A percentile compares a stretch with the other conserved stretches of the same genome.
Evolutionary conservation across 1,140 invertebrate species (phyloP).

Genomic region (Aphelinus atriplicis): DNA sequence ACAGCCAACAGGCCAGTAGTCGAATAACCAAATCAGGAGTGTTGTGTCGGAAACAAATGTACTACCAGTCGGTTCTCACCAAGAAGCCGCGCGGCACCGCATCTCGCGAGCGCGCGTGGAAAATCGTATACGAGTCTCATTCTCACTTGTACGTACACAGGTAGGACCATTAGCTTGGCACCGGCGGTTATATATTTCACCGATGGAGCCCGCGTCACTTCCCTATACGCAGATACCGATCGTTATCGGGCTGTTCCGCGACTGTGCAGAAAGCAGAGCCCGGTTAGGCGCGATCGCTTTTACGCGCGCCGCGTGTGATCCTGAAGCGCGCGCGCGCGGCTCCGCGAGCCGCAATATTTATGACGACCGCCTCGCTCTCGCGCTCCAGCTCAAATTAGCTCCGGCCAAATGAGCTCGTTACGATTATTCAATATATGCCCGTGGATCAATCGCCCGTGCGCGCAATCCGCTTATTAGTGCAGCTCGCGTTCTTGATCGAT

Average conservation of each 20-base stretch:
- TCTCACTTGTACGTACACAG: too few relatives aligned
- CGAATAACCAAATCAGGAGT: too few relatives aligned
- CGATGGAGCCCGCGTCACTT: constrained; percentile 17
- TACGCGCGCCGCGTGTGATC: constrained; percentile 47
- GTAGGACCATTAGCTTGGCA: too few relatives aligned
- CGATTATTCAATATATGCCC: constrained; percentile 23
- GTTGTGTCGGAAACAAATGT: too few relatives aligned
- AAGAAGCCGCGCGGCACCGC: too few relatives aligned
- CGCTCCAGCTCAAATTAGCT: constrained; percentile 15
- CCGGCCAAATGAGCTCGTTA: constrained; percentile 24
- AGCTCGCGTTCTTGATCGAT: neutral
- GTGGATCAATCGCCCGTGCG: neutral
- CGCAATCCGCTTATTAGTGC: neutral
- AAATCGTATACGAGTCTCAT: too few relatives aligned
- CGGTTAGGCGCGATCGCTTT: too few relatives aligned
- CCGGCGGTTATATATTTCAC: too few relatives aligned
- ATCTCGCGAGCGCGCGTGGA: too few relatives aligned
- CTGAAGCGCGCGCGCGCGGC: constrained; percentile 14
- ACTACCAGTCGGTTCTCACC: too few relatives aligned
- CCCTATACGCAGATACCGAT: constrained; percentile 31
- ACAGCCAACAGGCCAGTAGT: too few relatives aligned
- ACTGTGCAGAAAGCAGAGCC: too few relatives aligned
- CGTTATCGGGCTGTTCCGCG: constrained; percentile 20
- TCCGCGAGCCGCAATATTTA: neutral
- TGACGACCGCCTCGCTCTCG: constrained; percentile 8